phyloP scores from a whole-genome alignment of 2,797 vertebrate genomes.

The Linurgus olivaceus region DNA sequence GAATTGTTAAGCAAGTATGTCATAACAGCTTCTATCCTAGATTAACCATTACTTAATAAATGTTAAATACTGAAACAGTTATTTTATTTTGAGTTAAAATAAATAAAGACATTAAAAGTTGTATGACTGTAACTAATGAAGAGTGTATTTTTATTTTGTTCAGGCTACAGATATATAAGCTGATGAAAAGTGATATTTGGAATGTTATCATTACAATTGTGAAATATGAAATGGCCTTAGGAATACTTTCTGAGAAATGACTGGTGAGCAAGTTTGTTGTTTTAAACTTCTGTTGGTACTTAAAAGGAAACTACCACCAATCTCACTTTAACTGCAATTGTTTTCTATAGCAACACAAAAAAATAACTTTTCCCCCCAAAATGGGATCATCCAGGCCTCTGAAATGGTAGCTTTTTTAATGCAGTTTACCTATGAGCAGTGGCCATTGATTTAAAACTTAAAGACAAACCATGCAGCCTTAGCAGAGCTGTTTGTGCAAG shows the following conservation, averaged over 20 bases:
- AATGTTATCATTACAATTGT: background rate
- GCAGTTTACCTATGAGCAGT: background rate
- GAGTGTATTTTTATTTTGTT: background rate
- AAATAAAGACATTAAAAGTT: background rate
- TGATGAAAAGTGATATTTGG: background rate
- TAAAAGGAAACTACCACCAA: background rate
- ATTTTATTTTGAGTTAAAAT: background rate
- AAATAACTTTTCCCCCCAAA: accelerated
- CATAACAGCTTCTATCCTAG: background rate
- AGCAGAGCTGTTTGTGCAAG: background rate
- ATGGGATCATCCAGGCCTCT: background rate
- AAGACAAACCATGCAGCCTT: background rate
- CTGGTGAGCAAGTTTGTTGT: background rate
- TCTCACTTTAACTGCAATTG: background rate
- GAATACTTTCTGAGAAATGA: background rate
- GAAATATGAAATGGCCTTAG: background rate
- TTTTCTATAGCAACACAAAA: background rate
- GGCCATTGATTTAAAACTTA: background rate
- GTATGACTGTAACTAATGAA: background rate
- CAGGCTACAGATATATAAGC: background rate
- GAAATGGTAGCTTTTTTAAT: background rate
- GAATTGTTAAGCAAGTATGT: background rate
- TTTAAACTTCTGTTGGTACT: background rate
- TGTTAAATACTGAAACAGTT: background rate
- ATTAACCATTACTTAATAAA: background rate